Base-by-base conservation (phyloP, 2,888 invertebrate genomes). In the Tachina lurida region DNA sequence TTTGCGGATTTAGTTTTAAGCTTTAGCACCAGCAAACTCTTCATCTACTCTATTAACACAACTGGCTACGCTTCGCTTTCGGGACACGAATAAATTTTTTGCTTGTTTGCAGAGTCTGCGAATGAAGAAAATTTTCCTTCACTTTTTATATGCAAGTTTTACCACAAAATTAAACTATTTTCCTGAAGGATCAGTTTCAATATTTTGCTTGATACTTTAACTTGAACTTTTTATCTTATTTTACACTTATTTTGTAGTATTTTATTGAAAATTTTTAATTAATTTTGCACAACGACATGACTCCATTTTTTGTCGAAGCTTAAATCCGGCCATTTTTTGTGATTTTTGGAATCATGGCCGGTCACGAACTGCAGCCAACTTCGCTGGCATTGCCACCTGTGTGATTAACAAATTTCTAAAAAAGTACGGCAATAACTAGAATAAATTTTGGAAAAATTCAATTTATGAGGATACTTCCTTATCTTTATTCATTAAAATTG, bases 181-280 rank as follows among this genome's bases (percentile, higher is more conserved):
- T 83, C 77, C 63, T 78, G 75, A 76, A 19, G 70, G 81, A 73
- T 76, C 78, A 77, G 75, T 83, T 87, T 63, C 76, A 78, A 70
- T 86, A 84, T 84, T 82, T 87, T 70, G 78, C 86, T 88, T 85
- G 83, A 86, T 73, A 84, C 79, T 87, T 88, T 84, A 77, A 84
- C 78, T 88, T 89, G 86, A 86, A 82, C 87, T 88, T 87, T 84
- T 87, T 88, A 88, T 89, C 89, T 88, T 89, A 89, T 89, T 89
- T 87, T 87, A 87, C 75, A 77, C 84, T 89, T 87, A 87, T 89
- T 88, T 84, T 87, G 81, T 84, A 87, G 87, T 90, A 90, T 90
- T 90, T 90, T 89, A 89, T 90, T 90, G 87, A 88, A 90, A 89
- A 91, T 89, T 89, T 89, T 90, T 85, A 88, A 84, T 87, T 81